These are phyloP conservation scores for Petromus typicus DNA, from an alignment of 2,113 vertebrate genomes.

Conservation along the genomic window DNA sequence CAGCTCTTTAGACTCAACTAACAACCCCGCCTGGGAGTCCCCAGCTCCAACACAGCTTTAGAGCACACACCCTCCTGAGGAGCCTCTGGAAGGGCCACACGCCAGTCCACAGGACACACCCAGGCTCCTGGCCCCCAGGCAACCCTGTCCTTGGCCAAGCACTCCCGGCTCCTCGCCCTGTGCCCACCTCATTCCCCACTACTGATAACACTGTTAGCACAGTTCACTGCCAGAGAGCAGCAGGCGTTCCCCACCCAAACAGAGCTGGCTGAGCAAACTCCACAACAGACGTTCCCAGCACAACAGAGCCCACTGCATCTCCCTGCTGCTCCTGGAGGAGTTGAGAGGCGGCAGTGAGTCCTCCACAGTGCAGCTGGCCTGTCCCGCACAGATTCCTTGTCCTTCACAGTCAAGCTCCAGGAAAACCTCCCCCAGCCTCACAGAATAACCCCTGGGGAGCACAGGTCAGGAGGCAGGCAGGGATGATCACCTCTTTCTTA, in stretches of 20 bases:
- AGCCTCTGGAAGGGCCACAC: neutral
- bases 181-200: neutral
- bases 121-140: neutral
- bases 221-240: slow-evolving; percentile 82
- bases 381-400: slow-evolving; percentile 59
- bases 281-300: slow-evolving; percentile 80
- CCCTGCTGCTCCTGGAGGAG: slow-evolving; percentile 78
- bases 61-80: no score
- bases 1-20: neutral
- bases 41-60: neutral
- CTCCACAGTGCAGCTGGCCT: neutral
- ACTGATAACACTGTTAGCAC: slow-evolving; percentile 53
- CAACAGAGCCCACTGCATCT: slow-evolving; percentile 70
- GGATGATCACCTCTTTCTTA: neutral
- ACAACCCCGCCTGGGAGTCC: neutral
- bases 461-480: neutral
- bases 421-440: neutral
- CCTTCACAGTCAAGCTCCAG: neutral
- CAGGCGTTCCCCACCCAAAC: slow-evolving; percentile 82
- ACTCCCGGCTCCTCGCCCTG: neutral
- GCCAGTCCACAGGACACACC: neutral
- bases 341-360: slow-evolving; percentile 78
- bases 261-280: slow-evolving; percentile 82
- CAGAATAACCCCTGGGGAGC: slow-evolving; percentile 6
- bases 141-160: neutral